Evolutionary conservation across 2,797 vertebrate species (phyloP).

Genomic region (Siniperca scherzeri): DNA sequence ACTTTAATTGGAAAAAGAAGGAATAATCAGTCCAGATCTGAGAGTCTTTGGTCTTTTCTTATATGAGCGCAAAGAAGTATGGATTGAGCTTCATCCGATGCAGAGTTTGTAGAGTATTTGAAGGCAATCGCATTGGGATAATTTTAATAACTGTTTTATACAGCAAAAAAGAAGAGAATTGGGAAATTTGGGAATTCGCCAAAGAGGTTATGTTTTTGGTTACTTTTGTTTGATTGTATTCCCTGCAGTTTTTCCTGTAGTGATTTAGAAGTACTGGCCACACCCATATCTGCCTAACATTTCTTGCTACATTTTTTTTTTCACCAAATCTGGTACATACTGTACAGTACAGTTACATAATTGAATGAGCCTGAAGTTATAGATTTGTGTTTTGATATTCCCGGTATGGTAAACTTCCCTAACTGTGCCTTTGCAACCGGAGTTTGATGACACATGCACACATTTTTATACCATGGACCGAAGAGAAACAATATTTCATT

Average conservation of each 20-base stretch:
- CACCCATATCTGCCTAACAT: too few species aligned
- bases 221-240: neutral
- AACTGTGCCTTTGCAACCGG: neutral
- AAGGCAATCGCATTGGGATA: neutral
- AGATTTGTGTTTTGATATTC: neutral
- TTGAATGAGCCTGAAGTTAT: neutral
- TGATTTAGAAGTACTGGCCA: too few species aligned
- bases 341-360: neutral
- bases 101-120: neutral
- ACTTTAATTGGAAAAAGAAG: slow-evolving; percentile 23
- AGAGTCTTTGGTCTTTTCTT: slow-evolving; percentile 8
- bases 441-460: neutral
- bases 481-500: neutral
- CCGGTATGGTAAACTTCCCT: neutral
- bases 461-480: neutral
- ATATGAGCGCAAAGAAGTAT: slow-evolving; percentile 2
- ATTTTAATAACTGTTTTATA: neutral
- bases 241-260: too few species aligned
- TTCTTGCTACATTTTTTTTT: too few species aligned
- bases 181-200: neutral
- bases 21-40: slow-evolving; percentile 33
- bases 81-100: slow-evolving; percentile 21
- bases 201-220: neutral
- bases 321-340: neutral
- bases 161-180: neutral